These are phyloP conservation scores for Nothoprocta pentlandii DNA, from an alignment of 2,113 vertebrate genomes.

Conservation along the genomic window DNA sequence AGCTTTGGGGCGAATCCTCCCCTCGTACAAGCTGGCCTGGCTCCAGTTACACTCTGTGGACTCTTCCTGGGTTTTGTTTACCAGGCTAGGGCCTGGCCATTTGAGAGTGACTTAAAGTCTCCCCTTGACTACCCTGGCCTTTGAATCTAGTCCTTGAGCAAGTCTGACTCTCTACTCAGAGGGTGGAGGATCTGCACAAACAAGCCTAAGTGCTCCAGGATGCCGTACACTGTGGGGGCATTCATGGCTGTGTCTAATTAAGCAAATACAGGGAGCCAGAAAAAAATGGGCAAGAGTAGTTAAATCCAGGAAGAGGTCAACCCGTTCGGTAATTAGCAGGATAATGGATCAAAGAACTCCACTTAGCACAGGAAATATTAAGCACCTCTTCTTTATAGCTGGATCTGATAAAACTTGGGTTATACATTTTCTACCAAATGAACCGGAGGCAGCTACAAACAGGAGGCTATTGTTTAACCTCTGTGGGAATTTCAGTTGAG, in stretches of 20 bases:
- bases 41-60: background rate
- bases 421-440: conserved; percentile 69
- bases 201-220: background rate
- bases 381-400: conserved; percentile 53
- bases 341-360: conserved; percentile 67
- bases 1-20: background rate
- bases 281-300: conserved; percentile 39
- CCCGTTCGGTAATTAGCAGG: conserved; percentile 27
- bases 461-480: conserved; percentile 54
- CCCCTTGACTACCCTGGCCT: background rate
- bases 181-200: background rate
- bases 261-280: conserved; percentile 55
- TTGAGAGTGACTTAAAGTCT: background rate
- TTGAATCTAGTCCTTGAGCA: conserved; percentile 15
- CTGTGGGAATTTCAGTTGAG: conserved; percentile 33
- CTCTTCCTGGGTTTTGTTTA: background rate
- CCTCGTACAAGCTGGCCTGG: background rate
- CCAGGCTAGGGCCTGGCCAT: background rate
- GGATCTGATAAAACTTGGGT: conserved; percentile 68
- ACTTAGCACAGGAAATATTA: conserved; percentile 67
- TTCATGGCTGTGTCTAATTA: conserved; percentile 63
- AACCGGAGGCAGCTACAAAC: conserved; percentile 54
- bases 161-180: background rate
- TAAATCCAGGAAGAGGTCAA: conserved; percentile 67
- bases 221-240: conserved; percentile 41